phyloP scores from a whole-genome alignment of 1,140 invertebrate genomes.

The Drosophila yakuba region DNA sequence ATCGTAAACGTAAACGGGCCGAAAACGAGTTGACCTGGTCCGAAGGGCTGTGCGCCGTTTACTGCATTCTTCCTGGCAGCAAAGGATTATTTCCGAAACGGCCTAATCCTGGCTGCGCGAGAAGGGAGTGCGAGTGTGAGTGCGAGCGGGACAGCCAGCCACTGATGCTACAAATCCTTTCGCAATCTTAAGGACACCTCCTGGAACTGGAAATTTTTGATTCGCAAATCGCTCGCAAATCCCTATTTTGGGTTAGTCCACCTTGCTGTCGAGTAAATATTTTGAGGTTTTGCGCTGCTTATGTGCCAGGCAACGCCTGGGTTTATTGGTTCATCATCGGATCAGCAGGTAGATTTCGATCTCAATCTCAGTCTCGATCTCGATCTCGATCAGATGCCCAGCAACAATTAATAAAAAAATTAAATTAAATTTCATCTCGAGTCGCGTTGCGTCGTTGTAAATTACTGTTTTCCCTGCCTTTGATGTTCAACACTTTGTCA shows the following conservation, averaged over 20 bases:
- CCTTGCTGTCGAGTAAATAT: conserved; percentile 65
- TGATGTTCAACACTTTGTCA: conserved; percentile 75
- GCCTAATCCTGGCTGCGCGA: conserved; percentile 50
- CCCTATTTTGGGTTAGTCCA: conserved; percentile 46
- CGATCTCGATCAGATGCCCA: conserved; percentile 11
- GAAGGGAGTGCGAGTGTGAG: background rate
- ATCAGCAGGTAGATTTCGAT: conserved; percentile 50
- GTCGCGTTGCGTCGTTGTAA: conserved; percentile 53
- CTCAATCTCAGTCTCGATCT: background rate
- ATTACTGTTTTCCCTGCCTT: conserved; percentile 75
- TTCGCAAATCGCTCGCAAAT: conserved; percentile 60
- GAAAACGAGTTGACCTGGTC: conserved; percentile 53
- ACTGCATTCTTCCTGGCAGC: conserved; percentile 77
- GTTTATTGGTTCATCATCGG: conserved; percentile 60
- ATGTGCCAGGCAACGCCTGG: conserved; percentile 62
- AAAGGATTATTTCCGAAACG: conserved; percentile 80
- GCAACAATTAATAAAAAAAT: conserved; percentile 66
- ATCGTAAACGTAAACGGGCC: conserved; percentile 72
- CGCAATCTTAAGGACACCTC: conserved; percentile 44
- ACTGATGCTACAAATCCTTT: conserved; percentile 62
- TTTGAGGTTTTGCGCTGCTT: conserved; percentile 83
- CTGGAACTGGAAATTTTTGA: conserved; percentile 60
- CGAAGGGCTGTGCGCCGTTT: conserved; percentile 39
- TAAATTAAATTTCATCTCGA: conserved; percentile 62
- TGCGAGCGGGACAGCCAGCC: background rate